Base-by-base conservation (phyloP, 2,113 vertebrate species). In the Rhynchomys soricoides region DNA sequence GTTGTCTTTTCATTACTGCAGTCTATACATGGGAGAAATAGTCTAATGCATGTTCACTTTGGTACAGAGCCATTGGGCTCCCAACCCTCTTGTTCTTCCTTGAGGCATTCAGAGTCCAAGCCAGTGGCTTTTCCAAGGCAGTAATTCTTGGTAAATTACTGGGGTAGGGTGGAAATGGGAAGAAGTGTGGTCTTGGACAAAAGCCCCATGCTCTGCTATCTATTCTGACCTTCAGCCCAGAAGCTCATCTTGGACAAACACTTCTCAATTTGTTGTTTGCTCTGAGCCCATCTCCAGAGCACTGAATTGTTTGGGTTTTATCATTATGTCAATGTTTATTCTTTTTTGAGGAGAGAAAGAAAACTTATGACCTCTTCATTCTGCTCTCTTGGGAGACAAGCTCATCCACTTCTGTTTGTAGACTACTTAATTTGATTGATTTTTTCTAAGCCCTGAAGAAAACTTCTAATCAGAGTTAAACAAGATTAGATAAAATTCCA, bases 401-500 rank as follows among this genome's bases (percentile, higher is more conserved):
- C 37, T 62, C 64, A 37, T 50, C 62, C 15, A 29, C 71, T 52
- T 79, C 45, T 87, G 43, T 89, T 82, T 83, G 66, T 24, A 75
- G n/a, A 52, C 34, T 24, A 55, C 71, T 88, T 55, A 45, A 50
- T 94, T 64, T 9, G 10, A 82, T 73, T 57, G 55, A 81, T 55
- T 94, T 66, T 66, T 75, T 68, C 29, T 70, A 64, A 79, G 12
- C 43, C 26, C 71, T 21, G n/a, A 66, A 79, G 52, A 57, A 96
- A 88, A 68, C 26, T 81, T 91, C 66, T 87, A 81, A 86, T 94
- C 81, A 91, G n/a, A 43, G 31, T 55, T 91, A 81, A 91, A 59
- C 29, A 73, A 12, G 21, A 91, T 86, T 57, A 83, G n/a, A 68
- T 74, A 26, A 50, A 19, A 88, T 43, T 43, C 31, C 17, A 12